Percentiles rank a stretch among this genome's conserved stretches.
These are phyloP conservation scores for Kryptopterus vitreolus DNA, from an alignment of 2,797 vertebrate genomes.

Conservation along the genomic window DNA sequence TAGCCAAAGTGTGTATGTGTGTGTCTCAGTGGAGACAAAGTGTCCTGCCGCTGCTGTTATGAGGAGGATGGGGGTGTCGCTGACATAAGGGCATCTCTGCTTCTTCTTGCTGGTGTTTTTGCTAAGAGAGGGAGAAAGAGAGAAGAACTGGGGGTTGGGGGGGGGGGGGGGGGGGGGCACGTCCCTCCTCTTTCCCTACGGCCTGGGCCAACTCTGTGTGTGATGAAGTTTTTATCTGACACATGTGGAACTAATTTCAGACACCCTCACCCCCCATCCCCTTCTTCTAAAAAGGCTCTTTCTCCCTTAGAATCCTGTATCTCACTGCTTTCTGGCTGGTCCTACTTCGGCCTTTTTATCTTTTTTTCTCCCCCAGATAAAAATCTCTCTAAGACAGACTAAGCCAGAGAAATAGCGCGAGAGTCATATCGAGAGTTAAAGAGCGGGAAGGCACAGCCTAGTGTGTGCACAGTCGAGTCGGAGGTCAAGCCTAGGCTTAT, in stretches of 20 bases:
- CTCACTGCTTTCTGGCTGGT: slow-evolving; percentile 41
- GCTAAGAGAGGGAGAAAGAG: slow-evolving; percentile 53
- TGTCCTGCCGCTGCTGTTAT: slow-evolving; percentile 45
- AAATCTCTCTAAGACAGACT: slow-evolving; percentile 71
- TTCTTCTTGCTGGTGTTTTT: slow-evolving; percentile 67
- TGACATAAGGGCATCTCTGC: slow-evolving; percentile 65
- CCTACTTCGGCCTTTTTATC: slow-evolving; percentile 60
- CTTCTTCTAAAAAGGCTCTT: slow-evolving; percentile 48
- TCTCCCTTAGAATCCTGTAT: slow-evolving; percentile 46
- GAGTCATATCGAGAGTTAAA: slow-evolving; percentile 65
- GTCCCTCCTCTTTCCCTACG: slow-evolving; percentile 60
- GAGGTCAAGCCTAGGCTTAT: slow-evolving; percentile 76
- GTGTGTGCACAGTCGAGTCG: slow-evolving; percentile 63
- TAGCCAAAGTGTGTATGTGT: slow-evolving; percentile 24
- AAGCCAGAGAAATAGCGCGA: slow-evolving; percentile 64
- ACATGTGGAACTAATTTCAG: slow-evolving; percentile 87
- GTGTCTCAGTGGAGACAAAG: slow-evolving; percentile 32
- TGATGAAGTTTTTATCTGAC: slow-evolving; percentile 81
- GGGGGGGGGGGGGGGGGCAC: slow-evolving; percentile 12
- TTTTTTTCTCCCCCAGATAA: slow-evolving; percentile 67
- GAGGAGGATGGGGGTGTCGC: slow-evolving; percentile 54
- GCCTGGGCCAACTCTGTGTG: slow-evolving; percentile 73
- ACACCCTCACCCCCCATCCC: slow-evolving; percentile 60
- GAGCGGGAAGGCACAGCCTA: slow-evolving; percentile 70
- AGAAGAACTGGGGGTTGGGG: slow-evolving; percentile 54